Evolutionary conservation across 2,888 invertebrate genomes (phyloP).

Genomic region (Oligia strigilis): DNA sequence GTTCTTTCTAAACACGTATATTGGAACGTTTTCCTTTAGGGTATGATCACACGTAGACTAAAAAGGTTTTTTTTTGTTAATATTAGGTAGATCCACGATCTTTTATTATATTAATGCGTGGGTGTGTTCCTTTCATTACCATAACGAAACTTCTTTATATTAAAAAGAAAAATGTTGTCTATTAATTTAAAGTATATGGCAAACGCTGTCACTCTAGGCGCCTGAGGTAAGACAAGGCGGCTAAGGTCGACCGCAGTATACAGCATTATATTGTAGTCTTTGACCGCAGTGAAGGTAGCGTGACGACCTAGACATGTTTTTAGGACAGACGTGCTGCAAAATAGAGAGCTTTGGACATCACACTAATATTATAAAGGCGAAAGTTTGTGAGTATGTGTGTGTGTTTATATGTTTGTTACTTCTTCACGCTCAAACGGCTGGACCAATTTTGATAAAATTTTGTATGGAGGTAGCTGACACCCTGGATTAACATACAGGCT

Average conservation of each 20-base stretch:
- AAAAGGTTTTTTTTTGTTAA: slow-evolving; percentile 4
- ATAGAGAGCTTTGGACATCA: neutral
- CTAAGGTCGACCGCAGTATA: slow-evolving; percentile 20
- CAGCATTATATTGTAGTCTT: too few species aligned
- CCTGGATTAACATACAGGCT: too few species aligned
- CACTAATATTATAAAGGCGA: too few species aligned
- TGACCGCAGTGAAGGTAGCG: slow-evolving; percentile 31
- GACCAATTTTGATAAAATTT: too few species aligned
- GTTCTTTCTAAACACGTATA: slow-evolving; percentile 48
- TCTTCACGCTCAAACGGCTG: too few species aligned
- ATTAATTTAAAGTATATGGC: slow-evolving; percentile 13
- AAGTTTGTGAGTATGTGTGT: too few species aligned
- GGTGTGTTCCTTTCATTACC: neutral
- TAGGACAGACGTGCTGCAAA: neutral
- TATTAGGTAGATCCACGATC: slow-evolving; percentile 1
- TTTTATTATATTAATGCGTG: neutral
- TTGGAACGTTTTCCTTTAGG: slow-evolving; percentile 29
- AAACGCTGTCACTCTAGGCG: slow-evolving; percentile 5
- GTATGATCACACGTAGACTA: slow-evolving; percentile 16
- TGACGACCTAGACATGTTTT: slow-evolving; percentile 15
- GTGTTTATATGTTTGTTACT: too few species aligned
- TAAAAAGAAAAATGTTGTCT: neutral
- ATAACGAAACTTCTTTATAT: neutral
- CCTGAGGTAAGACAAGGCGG: neutral
- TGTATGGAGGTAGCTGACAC: too few species aligned